Evolutionary conservation across 2,888 invertebrate genomes (phyloP).

Genomic region (Amiota minor): DNA sequence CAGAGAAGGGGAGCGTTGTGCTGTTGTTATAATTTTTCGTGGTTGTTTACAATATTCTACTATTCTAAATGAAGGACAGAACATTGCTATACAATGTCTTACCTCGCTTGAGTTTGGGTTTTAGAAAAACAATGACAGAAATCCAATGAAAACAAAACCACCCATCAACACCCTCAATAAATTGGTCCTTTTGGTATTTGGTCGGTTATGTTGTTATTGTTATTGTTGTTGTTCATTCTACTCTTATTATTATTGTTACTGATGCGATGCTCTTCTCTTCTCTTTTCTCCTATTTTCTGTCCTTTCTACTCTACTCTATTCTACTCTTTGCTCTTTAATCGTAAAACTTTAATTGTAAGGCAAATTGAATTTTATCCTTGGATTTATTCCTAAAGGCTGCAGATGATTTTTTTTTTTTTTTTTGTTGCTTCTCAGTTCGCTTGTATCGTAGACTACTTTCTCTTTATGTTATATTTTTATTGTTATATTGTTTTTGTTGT

Average conservation of each 20-base stretch:
- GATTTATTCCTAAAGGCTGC: conserved; percentile 26
- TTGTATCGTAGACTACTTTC: conserved; percentile 5
- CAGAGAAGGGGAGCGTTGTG: conserved; percentile 18
- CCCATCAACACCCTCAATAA: conserved; percentile 69
- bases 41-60: conserved; percentile 27
- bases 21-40: conserved; percentile 7
- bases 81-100: conserved; percentile 3
- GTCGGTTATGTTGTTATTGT: conserved; percentile 23
- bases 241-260: conserved; percentile 48
- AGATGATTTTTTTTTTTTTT: conserved; percentile 9
- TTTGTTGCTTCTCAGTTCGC: not conserved
- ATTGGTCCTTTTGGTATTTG: conserved; percentile 43
- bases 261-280: conserved; percentile 34
- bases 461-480: conserved; percentile 33
- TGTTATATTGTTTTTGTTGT: conserved; percentile 35
- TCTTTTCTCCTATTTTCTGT: not conserved
- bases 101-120: conserved; percentile 14
- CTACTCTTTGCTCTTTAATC: conserved; percentile 3
- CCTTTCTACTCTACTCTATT: too few relatives aligned
- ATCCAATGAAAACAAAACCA: conserved; percentile 71
- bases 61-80: not conserved
- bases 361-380: conserved; percentile 43
- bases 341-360: conserved; percentile 63
- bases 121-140: conserved; percentile 64
- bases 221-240: conserved; percentile 39